Conservation (phyloP, 2,113 vertebrate genomes). For the Colaptes auratus region DNA sequence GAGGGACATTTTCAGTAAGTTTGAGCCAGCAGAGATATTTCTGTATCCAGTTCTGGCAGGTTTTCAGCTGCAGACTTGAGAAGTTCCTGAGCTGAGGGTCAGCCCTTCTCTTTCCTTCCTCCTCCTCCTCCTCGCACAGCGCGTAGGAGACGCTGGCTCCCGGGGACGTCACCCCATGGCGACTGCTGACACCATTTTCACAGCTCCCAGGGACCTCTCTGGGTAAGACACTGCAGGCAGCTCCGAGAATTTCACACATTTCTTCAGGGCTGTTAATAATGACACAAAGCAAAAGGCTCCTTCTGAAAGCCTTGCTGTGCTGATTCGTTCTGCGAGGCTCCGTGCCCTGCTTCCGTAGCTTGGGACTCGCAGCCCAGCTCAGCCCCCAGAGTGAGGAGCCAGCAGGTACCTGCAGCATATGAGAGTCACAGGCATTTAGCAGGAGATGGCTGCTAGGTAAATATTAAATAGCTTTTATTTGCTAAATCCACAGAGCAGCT, state of each 20-base stretch:
- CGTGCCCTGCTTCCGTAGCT: not conserved
- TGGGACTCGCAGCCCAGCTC: not conserved
- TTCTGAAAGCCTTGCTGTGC: too few relatives aligned
- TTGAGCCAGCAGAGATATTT: not conserved
- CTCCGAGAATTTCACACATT: not conserved
- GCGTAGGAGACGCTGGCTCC: not conserved
- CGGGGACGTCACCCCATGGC: not conserved
- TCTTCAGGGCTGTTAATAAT: not conserved
- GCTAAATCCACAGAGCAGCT: not conserved
- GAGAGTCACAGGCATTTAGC: not conserved
- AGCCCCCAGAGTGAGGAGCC: not conserved
- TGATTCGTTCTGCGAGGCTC: not conserved
- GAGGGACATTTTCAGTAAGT: not conserved
- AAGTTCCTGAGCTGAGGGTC: not conserved
- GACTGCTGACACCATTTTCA: not conserved
- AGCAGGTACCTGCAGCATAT: accelerated
- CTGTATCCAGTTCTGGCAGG: not conserved
- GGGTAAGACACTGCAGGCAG: not conserved
- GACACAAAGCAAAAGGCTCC: not conserved
- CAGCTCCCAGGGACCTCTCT: not conserved
- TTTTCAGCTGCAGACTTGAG: not conserved
- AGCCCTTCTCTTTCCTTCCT: not conserved
- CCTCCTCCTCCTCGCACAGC: not conserved
- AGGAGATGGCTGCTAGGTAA: not conserved
- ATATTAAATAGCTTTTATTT: not conserved